Conservation (phyloP, 2,113 vertebrate species). For the Emberiza fucata region DNA sequence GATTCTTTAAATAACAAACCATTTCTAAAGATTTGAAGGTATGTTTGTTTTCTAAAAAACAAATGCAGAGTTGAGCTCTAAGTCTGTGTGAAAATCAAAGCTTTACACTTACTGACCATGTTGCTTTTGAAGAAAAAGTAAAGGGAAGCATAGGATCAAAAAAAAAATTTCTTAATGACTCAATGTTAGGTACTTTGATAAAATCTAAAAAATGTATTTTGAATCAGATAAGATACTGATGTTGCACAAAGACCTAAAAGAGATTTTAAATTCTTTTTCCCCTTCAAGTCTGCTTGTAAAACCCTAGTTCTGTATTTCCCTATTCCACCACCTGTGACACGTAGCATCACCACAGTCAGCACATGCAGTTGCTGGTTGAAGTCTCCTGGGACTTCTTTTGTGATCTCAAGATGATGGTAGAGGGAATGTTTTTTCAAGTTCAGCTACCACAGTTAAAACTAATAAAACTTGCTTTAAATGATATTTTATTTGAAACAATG, state of each 20-base stretch:
- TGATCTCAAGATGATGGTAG: neutral
- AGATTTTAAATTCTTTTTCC: neutral
- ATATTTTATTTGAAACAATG: constrained; percentile 1
- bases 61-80: neutral
- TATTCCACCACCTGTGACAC: neutral
- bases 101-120: neutral
- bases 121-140: neutral
- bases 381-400: constrained; percentile 20
- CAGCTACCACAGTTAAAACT: constrained; percentile 6
- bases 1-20: neutral
- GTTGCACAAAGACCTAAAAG: neutral
- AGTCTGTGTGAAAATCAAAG: neutral
- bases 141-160: neutral
- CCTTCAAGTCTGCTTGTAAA: neutral
- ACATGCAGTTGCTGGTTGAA: constrained; percentile 35
- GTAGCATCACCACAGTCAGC: constrained; percentile 16
- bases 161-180: neutral
- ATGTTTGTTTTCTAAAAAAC: neutral
- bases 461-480: constrained; percentile 37
- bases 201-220: neutral
- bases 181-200: neutral
- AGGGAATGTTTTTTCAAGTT: constrained; percentile 20
- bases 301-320: neutral
- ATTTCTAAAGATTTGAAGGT: neutral
- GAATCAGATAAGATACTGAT: neutral